Conservation (phyloP, 2,113 vertebrate species). For the Microcebus ravelobensis region DNA sequence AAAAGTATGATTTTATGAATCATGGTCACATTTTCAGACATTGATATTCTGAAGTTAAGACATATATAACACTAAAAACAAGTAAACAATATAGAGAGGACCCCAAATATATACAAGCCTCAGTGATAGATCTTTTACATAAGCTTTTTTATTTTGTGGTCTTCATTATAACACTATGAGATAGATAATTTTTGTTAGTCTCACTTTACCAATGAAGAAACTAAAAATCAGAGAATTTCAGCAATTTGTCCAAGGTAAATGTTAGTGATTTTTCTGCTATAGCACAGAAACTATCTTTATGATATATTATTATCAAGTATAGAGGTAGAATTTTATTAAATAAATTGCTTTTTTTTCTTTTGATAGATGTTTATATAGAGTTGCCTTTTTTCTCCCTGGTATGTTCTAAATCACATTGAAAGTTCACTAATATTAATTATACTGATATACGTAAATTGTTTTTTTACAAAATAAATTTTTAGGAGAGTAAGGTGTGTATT, state of each 20-base stretch:
- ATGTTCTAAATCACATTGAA: not conserved
- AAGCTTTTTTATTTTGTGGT: not conserved
- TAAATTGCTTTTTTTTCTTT: not conserved
- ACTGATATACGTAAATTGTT: not conserved
- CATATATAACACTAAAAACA: not conserved
- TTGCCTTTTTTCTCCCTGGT: not conserved
- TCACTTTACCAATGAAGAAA: not conserved
- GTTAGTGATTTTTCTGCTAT: not conserved
- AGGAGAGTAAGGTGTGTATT: not conserved
- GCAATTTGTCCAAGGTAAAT: not conserved
- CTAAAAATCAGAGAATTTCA: not conserved
- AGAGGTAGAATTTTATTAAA: constrained; percentile 14
- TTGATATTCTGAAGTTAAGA: not conserved
- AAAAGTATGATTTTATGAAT: not conserved
- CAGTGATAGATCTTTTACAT: not conserved
- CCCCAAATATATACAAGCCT: not conserved
- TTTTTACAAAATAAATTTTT: not conserved
- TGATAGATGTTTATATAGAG: not conserved
- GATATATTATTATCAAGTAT: not conserved
- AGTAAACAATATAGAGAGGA: not conserved
- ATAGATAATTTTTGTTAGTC: not conserved
- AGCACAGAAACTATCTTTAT: not conserved
- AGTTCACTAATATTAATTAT: not conserved
- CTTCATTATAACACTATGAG: not conserved
- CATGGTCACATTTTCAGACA: not conserved